Evolutionary conservation across 2,113 vertebrate genomes (phyloP), one percentile per base, ranked within the genome.

Genomic region (Pluvialis apricaria): DNA sequence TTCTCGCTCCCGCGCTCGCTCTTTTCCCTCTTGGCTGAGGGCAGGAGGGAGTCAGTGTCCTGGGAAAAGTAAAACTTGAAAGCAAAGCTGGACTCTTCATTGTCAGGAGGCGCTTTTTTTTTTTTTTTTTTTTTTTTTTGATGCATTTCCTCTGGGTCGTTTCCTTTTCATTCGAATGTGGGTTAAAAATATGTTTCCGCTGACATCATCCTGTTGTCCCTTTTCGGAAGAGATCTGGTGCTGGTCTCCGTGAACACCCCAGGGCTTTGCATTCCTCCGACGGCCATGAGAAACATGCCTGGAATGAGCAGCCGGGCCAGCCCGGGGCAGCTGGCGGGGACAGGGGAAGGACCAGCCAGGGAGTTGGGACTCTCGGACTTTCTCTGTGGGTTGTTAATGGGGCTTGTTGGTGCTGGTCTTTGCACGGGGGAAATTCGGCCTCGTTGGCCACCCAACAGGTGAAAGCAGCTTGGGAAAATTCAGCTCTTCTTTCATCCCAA

Each of bases 51-150:
- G 69, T 32, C 52, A 45, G 77, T 88, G 96, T 96, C 96, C 97
- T 97, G 97, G 97, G 97, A 97, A 97, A 97, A 97, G 82, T 36
- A 93, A 93, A 94, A 95, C 88, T 94, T 86, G 90, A 96, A 94
- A 96, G 92, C 89, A 42, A 76, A 94, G 73, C 89, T 42, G 65
- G 26, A 2, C 28, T 82, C 32, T 51, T 89, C 81, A 78, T 96
- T 95, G 96, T 97, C 93, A 79, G 84, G 88, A 82, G 92, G 77
- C 26, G 51, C 14, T n/a, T 87, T 84, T 70, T 76, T 64, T 55
- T 26, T 40, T 14, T 49, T 26, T 32, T 34, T 47, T 52, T 68
- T 5, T 13, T 22, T 26, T 86, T 68, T 82, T 94, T 66, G 15
- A 85, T 94, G 91, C 16, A 1, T 97, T 97, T 98, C 97, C 97